These are phyloP conservation scores for Chaenodraco wilsoni DNA, from an alignment of 2,797 vertebrate genomes.

Conservation along the genomic window DNA sequence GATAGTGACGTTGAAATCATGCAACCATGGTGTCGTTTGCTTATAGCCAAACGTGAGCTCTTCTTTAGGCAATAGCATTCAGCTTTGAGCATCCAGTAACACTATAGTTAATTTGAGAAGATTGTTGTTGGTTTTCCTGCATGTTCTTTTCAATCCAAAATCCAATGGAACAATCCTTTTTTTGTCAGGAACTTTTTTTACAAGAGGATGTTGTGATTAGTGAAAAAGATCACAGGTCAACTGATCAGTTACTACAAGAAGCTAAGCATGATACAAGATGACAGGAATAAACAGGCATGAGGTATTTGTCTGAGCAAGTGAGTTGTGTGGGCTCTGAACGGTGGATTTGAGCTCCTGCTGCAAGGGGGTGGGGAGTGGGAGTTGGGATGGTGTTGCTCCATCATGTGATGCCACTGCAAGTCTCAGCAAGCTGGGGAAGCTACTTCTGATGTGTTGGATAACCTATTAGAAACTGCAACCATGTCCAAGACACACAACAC, in stretches of 20 bases:
- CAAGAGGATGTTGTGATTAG: slow-evolving; percentile 15
- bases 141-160: too few relatives aligned
- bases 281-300: slow-evolving; percentile 26
- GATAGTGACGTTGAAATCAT: too few relatives aligned
- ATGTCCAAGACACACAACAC: slow-evolving; percentile 20
- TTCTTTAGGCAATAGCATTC: too few relatives aligned
- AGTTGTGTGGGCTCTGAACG: slow-evolving; percentile 25
- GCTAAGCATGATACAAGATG: slow-evolving; percentile 18
- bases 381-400: slow-evolving; percentile 24
- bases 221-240: background rate
- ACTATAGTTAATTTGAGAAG: too few relatives aligned
- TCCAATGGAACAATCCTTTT: too few relatives aligned
- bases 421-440: slow-evolving; percentile 43
- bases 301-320: slow-evolving; percentile 37
- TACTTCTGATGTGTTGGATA: slow-evolving; percentile 20
- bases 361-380: background rate
- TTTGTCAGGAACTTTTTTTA: too few relatives aligned
- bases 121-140: too few relatives aligned
- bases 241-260: slow-evolving; percentile 21
- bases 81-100: too few relatives aligned
- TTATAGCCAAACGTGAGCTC: too few relatives aligned
- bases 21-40: too few relatives aligned
- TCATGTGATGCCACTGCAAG: slow-evolving; percentile 52
- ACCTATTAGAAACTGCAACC: slow-evolving; percentile 12
- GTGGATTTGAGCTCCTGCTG: slow-evolving; percentile 18